A percentile compares a stretch with the other conserved stretches of the same genome.
phyloP scores from a whole-genome alignment of 2,797 vertebrate species.

The Molossus molossus region DNA sequence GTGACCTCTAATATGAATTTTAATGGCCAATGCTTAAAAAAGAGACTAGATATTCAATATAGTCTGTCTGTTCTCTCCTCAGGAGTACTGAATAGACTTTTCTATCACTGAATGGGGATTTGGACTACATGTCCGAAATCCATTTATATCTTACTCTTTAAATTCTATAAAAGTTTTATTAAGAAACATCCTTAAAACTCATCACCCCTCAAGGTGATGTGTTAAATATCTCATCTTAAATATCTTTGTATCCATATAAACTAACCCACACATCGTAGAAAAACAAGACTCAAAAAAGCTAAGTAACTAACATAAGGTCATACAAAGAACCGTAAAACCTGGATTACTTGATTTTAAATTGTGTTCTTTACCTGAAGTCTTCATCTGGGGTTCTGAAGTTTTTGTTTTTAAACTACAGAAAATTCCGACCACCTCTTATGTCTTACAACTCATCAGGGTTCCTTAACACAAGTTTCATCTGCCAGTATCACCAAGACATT shows the following conservation, averaged over 20 bases:
- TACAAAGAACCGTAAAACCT: neutral
- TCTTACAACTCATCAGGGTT: neutral
- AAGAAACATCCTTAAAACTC: slow-evolving; percentile 44
- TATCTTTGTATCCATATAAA: neutral
- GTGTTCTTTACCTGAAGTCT: neutral
- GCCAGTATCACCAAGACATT: neutral
- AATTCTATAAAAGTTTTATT: neutral
- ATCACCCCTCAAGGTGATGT: neutral
- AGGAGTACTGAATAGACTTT: neutral
- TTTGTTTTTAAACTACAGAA: neutral
- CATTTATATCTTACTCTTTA: neutral
- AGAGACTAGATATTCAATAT: neutral
- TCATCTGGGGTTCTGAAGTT: neutral
- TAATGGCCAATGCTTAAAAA: neutral
- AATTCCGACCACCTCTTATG: neutral
- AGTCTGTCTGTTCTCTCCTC: neutral
- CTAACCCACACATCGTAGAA: neutral
- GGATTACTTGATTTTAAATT: neutral
- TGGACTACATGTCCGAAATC: neutral
- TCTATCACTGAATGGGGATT: neutral
- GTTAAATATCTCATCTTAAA: neutral
- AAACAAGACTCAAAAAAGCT: neutral
- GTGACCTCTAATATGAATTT: neutral
- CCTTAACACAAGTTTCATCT: neutral
- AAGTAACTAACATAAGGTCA: neutral